phyloP scores from a whole-genome alignment of 1,140 invertebrate species.

The Eupristina koningsbergeri region DNA sequence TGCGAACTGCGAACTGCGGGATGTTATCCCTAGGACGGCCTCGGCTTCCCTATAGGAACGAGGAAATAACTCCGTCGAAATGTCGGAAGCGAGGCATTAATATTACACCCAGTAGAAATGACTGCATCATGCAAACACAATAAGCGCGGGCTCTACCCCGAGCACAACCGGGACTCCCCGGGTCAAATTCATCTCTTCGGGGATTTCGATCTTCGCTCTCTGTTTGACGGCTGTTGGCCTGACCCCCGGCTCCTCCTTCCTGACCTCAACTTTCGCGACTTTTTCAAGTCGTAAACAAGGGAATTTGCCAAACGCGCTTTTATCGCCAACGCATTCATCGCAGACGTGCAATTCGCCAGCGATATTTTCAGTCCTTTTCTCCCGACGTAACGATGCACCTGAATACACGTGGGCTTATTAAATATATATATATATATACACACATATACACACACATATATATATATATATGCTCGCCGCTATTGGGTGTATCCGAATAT shows the following conservation, averaged over 20 bases:
- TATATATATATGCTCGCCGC: too few relatives aligned
- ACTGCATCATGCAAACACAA: constrained; percentile 51
- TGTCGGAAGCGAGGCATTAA: constrained; percentile 47
- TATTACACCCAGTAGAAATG: constrained; percentile 47
- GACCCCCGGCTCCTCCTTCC: not conserved
- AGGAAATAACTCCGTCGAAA: constrained; percentile 45
- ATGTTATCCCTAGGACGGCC: constrained; percentile 19
- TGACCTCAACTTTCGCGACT: not conserved
- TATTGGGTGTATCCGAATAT: too few relatives aligned
- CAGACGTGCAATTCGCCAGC: not conserved
- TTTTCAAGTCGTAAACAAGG: not conserved
- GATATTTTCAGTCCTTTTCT: not conserved
- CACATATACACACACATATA: too few relatives aligned
- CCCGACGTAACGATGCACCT: too few relatives aligned
- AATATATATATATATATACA: too few relatives aligned
- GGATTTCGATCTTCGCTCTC: constrained; percentile 24
- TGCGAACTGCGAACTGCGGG: not conserved
- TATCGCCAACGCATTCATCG: not conserved
- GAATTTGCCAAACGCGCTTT: not conserved
- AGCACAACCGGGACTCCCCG: not conserved
- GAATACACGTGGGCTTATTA: too few relatives aligned
- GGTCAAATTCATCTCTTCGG: constrained; percentile 45
- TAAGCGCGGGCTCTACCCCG: constrained; percentile 13
- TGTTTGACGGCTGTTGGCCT: too few relatives aligned
- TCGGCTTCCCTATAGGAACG: not conserved